Evolutionary conservation across 2,113 vertebrate species (phyloP), one percentile per base, ranked within the genome.

Genomic region (Galemys pyrenaicus): DNA sequence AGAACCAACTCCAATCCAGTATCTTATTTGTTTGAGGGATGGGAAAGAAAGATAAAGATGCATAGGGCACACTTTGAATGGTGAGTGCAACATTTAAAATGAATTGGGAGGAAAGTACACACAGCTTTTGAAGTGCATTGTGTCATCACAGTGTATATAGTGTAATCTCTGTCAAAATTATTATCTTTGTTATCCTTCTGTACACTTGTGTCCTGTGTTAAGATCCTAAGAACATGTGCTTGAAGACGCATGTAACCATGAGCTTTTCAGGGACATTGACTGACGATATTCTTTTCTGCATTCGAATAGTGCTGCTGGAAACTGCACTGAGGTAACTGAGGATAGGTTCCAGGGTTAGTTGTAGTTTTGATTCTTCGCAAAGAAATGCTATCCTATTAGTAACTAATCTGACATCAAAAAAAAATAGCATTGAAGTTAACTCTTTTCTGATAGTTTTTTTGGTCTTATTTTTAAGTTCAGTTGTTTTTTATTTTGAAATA

Each of bases 91-190:
- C 96, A 56, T 96, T 96, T 95, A 89, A 95, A 96, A 96, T 95
- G 73, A 89, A 67, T 92, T 82, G 96, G n/a, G 90, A 95, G 94
- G 95, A 96, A 97, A 98, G 96, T 96, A 97, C 93, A 97, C 97
- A 87, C 54, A 95, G 88, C 97, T 97, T 97, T 97, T 97, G 89
- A 89, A 87, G 68, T 96, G 92, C 95, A 96, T 98, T 97, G 96
- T 97, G 97, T 97, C 96, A 96, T 95, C 87, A 96, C 64, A 94
- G 79, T 98, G 96, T 98, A 96, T 96, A 96, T 97, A 97, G 89
- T 97, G 88, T 90, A 97, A 95, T 97, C 0, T 58, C 84, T 94
- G 75, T 96, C 75, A 87, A 74, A 51, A 91, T 97, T 87, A 17
- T 85, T 95, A 91, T 58, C 89, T 97, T 92, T 73, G 70, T 77